Conservation (phyloP, 2,888 invertebrate species). For the Cheilosia variabilis region DNA sequence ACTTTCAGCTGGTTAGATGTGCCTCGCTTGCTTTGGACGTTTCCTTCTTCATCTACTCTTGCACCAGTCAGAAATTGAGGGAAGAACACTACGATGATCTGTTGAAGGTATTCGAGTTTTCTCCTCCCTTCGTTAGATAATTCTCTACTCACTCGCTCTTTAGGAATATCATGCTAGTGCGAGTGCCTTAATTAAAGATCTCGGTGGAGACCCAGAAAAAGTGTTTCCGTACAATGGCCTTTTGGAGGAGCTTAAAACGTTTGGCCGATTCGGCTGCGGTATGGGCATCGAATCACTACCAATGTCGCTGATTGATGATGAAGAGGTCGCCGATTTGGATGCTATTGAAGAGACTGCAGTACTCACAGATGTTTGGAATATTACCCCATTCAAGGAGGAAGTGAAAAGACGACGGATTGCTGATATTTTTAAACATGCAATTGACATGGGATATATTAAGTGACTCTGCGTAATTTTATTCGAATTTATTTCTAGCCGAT, state of each 20-base stretch:
- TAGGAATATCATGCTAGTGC: constrained; percentile 87
- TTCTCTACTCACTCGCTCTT: neutral
- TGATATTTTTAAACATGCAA: constrained; percentile 87
- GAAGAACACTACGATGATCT: constrained; percentile 85
- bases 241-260: constrained; percentile 83
- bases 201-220: constrained; percentile 86
- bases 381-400: constrained; percentile 86
- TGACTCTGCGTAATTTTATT: constrained; percentile 55
- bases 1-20: constrained; percentile 87
- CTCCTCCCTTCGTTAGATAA: constrained; percentile 1
- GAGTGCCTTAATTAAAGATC: constrained; percentile 84
- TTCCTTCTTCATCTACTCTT: constrained; percentile 86
- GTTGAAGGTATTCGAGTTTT: constrained; percentile 72
- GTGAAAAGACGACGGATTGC: constrained; percentile 87
- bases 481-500: no score
- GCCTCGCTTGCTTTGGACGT: constrained; percentile 80
- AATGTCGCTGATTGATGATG: constrained; percentile 85
- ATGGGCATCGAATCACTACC: constrained; percentile 86
- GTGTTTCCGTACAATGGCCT: constrained; percentile 83
- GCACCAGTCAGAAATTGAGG: constrained; percentile 86
- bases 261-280: constrained; percentile 84
- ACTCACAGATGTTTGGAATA: constrained; percentile 87
- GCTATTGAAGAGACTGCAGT: constrained; percentile 79
- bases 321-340: constrained; percentile 85
- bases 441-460: constrained; percentile 85